Evolutionary conservation across 2,888 invertebrate genomes (phyloP).

Genomic region (Arrhopalites spinosus): DNA sequence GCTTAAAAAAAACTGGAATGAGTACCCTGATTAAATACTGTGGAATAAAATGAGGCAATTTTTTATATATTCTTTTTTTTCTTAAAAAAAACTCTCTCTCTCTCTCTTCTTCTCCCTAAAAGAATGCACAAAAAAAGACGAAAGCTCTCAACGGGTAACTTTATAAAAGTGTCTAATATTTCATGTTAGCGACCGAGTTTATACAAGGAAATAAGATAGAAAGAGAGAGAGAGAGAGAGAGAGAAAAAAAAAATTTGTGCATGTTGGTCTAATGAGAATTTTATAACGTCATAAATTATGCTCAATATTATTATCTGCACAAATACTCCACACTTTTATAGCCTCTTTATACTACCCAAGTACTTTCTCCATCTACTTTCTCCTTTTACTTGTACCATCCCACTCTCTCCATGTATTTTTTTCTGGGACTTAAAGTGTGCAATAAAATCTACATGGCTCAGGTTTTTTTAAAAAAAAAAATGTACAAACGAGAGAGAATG

Average conservation of each 20-base stretch:
- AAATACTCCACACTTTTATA: neutral
- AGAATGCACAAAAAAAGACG: too few species aligned
- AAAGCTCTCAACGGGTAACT: neutral
- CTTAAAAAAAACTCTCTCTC: neutral
- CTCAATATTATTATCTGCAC: slow-evolving; percentile 21
- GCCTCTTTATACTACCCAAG: neutral
- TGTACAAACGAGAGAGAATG: too few species aligned
- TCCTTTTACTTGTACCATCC: neutral
- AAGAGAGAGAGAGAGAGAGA: too few species aligned
- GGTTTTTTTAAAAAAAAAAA: too few species aligned
- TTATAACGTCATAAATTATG: slow-evolving; percentile 40
- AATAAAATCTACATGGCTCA: neutral
- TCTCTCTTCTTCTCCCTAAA: neutral
- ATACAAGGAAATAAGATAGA: too few species aligned
- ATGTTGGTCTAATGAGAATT: slow-evolving; percentile 40
- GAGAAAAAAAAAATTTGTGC: slow-evolving; percentile 18
- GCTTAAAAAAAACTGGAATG: too few species aligned
- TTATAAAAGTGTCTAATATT: slow-evolving; percentile 21
- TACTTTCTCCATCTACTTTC: neutral
- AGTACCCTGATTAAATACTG: neutral
- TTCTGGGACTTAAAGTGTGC: neutral
- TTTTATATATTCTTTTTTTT: neutral
- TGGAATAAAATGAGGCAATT: slow-evolving; percentile 9
- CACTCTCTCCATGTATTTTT: neutral
- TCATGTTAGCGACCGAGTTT: slow-evolving; percentile 17